Base-by-base conservation (phyloP, 2,888 invertebrate species). In the Nomada ruficornis region DNA sequence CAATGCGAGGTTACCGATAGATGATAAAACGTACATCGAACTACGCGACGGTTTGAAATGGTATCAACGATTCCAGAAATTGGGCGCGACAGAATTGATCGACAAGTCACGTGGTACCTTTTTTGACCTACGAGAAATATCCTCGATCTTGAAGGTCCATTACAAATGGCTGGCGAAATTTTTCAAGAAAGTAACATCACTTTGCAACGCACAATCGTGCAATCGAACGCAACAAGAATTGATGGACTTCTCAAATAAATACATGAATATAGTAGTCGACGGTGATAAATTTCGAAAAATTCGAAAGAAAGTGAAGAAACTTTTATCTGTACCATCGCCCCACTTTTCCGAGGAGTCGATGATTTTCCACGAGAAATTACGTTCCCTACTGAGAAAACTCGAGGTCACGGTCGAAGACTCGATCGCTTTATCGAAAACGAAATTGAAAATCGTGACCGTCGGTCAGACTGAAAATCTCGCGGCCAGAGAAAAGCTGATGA, bases 111-210 rank as follows among this genome's bases (percentile, higher is more conserved):
- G 75, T 20, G 85, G 84, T 44, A 60, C 59, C 0, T 88, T 90
- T 47, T 65, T 75, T 18, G 89, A 92, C 72, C 52, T 90, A 81
- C 94, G 95, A 68, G 95, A 96, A 80, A 94, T 96, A 1, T 93
- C 96, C 59, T 95, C 96, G n/a, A 94, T 96, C 69, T 90, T 97
- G 0, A 94, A 95, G 84, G 94, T 97, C 15, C 97, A 97, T 91
- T 96, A 96, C 88, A 96, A 96, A 92, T 97, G 97, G 97, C 91
- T 97, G 54, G 93, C 95, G 23, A 97, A 97, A 91, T 95, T 90
- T 42, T 68, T 93, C 11, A 89, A 89, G 2, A 86, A 84, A 9
- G 60, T 91, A 0, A 86, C 89, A 23, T 57, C 69, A 1, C 81
- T 84, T 26, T 80, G 78, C 13, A 78, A 87, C 5, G 54, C 83